Percentiles rank a stretch among this genome's conserved stretches.
phyloP scores from a whole-genome alignment of 2,888 invertebrate species.

The Lithophane socia region DNA sequence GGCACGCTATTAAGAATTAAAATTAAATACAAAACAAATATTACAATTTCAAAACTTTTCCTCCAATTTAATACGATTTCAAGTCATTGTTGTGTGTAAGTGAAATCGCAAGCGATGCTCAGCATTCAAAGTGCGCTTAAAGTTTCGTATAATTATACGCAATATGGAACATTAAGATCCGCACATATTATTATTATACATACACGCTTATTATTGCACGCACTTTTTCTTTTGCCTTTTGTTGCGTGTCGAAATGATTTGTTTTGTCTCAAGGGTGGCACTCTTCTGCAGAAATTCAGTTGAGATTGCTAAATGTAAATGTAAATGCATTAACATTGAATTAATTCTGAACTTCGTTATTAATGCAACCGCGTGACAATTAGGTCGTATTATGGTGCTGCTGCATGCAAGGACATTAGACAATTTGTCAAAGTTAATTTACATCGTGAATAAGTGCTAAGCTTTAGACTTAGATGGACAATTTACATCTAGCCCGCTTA shows the following conservation, averaged over 20 bases:
- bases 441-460: neutral
- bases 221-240: constrained; percentile 52
- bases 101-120: constrained; percentile 19
- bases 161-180: constrained; percentile 47
- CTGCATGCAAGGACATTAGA: constrained; percentile 4
- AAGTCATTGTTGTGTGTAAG: constrained; percentile 38
- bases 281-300: constrained; percentile 9
- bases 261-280: constrained; percentile 2
- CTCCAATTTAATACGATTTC: constrained; percentile 10
- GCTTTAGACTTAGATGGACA: neutral
- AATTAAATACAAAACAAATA: constrained; percentile 1
- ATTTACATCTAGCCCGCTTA: neutral
- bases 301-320: constrained; percentile 10
- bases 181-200: constrained; percentile 27
- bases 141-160: constrained; percentile 47
- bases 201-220: constrained; percentile 34
- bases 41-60: constrained; percentile 27
- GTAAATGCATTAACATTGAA: neutral
- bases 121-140: constrained; percentile 39
- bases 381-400: constrained; percentile 5
- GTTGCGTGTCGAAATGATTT: constrained; percentile 29
- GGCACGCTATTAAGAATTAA: neutral
- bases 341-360: constrained; percentile 22
- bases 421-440: constrained; percentile 12
- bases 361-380: constrained; percentile 15